These are phyloP conservation scores for Lasioglossum zephyrum DNA, from an alignment of 2,888 invertebrate species.

Conservation along the genomic window DNA sequence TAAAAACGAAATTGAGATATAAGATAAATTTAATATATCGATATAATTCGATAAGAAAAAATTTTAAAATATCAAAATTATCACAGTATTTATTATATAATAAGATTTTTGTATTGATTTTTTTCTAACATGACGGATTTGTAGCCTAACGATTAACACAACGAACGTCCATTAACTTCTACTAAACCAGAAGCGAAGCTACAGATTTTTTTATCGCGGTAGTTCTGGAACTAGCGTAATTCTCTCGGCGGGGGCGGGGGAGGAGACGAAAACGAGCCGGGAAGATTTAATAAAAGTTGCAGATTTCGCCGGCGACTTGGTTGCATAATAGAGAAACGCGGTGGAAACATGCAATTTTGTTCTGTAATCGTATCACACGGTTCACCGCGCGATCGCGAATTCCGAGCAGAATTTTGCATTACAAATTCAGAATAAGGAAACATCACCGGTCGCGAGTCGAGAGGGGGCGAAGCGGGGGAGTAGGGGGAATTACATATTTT, in stretches of 20 bases:
- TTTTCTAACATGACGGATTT: too few species aligned
- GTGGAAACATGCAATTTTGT: constrained; percentile 24
- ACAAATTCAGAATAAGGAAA: constrained; percentile 51
- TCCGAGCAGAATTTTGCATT: constrained; percentile 40
- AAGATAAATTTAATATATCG: too few species aligned
- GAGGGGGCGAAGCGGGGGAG: background rate
- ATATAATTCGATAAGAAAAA: too few species aligned
- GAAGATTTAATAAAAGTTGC: constrained; percentile 5
- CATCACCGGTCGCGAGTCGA: background rate
- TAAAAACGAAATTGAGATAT: too few species aligned
- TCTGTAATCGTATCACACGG: constrained; percentile 9
- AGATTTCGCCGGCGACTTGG: background rate
- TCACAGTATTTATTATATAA: too few species aligned
- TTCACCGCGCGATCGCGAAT: constrained; percentile 12
- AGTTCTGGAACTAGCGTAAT: background rate
- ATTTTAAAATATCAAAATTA: too few species aligned
- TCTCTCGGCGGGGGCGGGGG: background rate
- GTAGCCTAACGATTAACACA: background rate
- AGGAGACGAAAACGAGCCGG: constrained; percentile 1
- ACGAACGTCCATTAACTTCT: background rate
- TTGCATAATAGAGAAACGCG: constrained; percentile 16
- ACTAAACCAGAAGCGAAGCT: background rate
- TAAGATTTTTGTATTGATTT: too few species aligned
- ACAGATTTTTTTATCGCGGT: background rate
- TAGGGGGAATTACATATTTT: constrained; percentile 44